Evolutionary conservation across 2,888 invertebrate genomes (phyloP), one percentile per base, ranked within the genome.

Genomic region (Aporophyla nigra): DNA sequence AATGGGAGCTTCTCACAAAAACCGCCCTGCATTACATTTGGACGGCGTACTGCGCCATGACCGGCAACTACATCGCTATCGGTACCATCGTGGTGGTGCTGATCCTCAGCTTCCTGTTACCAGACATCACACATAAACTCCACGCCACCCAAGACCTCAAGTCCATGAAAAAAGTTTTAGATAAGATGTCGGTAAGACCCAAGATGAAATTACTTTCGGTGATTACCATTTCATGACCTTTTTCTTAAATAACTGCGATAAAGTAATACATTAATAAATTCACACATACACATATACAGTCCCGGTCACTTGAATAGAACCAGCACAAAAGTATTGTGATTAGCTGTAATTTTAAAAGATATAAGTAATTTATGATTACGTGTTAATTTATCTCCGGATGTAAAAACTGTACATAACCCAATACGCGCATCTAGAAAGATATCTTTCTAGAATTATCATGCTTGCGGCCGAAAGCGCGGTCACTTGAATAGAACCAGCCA

Each of bases 81-180:
- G 85, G 86, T 3, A 92, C 93, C 0, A 80, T 95, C 0, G 61
- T 93, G 5, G 65, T 93, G 4, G 88, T 95, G 1, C 86, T 95
- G 4, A 56, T 93, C 6, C 85, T 95, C 4, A 93, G 91, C 61
- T 91, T 94, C 51, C 76, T 95, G 0, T 83, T 95, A 3, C 94
- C 95, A 0, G 92, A 93, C 58, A 88, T 95, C 62, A 91, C 93
- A 1, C 91, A 93, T 56, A 93, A 91, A 82, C 84, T 94, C 10
- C 91, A 92, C 16, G 90, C 90, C 53, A 89, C 86, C 4, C 91
- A 88, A 5, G 94, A 95, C 56, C 78, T 95, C 51, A 94, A 93
- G 56, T 80, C 83, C 40, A 91, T 95, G 81, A 94, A 94, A 80
- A 92, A 93, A 80, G 87, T 93, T 49, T 27, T 95, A 40, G 77